Evolutionary conservation across 2,113 vertebrate species (phyloP), one percentile per base, ranked within the genome.

Genomic region (Podiceps cristatus): DNA sequence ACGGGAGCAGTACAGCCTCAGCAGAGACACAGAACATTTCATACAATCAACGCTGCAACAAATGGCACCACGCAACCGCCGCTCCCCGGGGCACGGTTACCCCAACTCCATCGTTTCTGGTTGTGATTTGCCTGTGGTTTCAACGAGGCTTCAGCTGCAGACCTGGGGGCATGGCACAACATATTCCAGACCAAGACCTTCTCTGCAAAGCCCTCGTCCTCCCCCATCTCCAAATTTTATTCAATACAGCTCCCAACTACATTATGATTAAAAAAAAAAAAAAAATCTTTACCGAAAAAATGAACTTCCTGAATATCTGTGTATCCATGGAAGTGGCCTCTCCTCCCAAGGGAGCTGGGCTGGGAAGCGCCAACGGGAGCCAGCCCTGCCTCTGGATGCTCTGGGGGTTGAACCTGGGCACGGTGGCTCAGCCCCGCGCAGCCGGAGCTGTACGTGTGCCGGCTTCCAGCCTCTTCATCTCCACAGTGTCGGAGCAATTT

Each of bases 391-490:
- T 56, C 62, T 62, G 67, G 29, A 45, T 55, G 37, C 60, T 60
- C 59, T 18, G 71, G 33, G 91, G 28, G 55, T 83, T 55, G 59
- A 83, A 94, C 59, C 60, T 35, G 11, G 52, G 12, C 45, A 7
- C 49, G 4, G 14, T 3, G 1, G 2, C 42, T 29, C 25, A n/a
- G 42, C 13, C 23, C 71, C 4, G 1, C 2, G 1, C 62, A 44
- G 28, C 47, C 78, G 5, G 76, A 89, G 76, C 62, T 44, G 35
- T 11, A 44, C 3, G 1, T 27, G 69, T 66, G 22, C 29, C 62
- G 81, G 29, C 74, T 90, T 64, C 68, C 67, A 88, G 72, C 59
- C n/a, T 28, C 85, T 83, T 82, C 31, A 95, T 77, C 88, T 79
- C 85, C 2, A 1, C 78, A 59, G 88, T 10, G 5, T 53, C 27